Percentiles rank a stretch among this genome's conserved stretches.
These are phyloP conservation scores for Chironomus riparius DNA, from an alignment of 2,888 invertebrate species.

Conservation along the genomic window DNA sequence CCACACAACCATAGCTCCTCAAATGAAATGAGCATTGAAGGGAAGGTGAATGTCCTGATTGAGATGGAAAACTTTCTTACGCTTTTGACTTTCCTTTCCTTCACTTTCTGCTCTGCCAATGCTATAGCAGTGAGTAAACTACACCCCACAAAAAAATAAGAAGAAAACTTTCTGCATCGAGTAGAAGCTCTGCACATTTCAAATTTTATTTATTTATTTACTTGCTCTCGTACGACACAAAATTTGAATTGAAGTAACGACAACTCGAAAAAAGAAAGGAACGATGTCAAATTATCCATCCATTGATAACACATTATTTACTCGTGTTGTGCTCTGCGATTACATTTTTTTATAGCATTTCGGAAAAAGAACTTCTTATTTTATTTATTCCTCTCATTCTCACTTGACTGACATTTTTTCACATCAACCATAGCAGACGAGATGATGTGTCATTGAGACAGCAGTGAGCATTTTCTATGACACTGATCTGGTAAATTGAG, in stretches of 20 bases:
- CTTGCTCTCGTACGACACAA: too few relatives aligned
- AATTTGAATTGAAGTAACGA: too few relatives aligned
- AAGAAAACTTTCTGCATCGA: too few relatives aligned
- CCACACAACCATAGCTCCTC: too few relatives aligned
- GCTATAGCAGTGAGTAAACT: neutral
- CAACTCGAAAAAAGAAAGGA: neutral
- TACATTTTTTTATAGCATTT: neutral
- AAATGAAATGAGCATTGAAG: slow-evolving; percentile 14
- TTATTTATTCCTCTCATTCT: neutral
- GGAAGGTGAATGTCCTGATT: slow-evolving; percentile 26
- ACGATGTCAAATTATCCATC: slow-evolving; percentile 2
- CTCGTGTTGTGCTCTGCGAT: neutral
- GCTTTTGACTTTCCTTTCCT: neutral
- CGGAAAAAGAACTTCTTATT: neutral
- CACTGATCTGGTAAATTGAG: slow-evolving; percentile 8
- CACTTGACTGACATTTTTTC: neutral
- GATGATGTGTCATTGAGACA: slow-evolving; percentile 23
- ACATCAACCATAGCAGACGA: neutral
- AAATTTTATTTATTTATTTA: neutral
- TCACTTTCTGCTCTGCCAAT: neutral
- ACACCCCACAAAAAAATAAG: too few relatives aligned
- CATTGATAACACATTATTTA: slow-evolving; percentile 10
- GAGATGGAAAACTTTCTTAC: neutral
- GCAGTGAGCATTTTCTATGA: neutral
- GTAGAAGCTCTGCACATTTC: too few relatives aligned